phyloP scores from a whole-genome alignment of 2,113 vertebrate genomes.

The Muntiacus muntjak region DNA sequence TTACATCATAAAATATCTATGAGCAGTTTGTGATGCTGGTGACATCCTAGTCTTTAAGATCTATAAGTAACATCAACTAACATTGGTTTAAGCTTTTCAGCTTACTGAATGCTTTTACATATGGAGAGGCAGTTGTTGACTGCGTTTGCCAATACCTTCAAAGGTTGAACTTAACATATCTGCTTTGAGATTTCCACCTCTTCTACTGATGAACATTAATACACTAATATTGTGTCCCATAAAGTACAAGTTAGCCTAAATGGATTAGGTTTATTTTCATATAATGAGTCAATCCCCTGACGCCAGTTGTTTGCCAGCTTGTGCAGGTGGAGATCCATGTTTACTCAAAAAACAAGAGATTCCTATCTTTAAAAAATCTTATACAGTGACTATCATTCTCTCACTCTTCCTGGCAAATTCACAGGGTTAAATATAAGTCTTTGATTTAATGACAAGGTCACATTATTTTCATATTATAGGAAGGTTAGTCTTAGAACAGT shows the following conservation, averaged over 20 bases:
- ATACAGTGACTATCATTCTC: neutral
- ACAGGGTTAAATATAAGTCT: neutral
- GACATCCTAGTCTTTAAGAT: neutral
- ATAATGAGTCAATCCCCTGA: neutral
- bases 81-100: neutral
- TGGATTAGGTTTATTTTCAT: neutral
- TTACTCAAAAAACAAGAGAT: neutral
- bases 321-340: neutral
- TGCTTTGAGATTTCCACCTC: neutral
- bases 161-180: neutral
- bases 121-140: neutral
- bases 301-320: neutral
- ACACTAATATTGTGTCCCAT: neutral
- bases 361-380: neutral
- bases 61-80: neutral
- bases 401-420: neutral
- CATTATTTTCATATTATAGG: conserved; percentile 5
- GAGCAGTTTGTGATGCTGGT: neutral
- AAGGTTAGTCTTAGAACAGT: conserved; percentile 45
- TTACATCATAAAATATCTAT: neutral
- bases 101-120: neutral
- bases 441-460: neutral
- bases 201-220: neutral
- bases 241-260: neutral
- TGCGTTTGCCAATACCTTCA: neutral